phyloP scores from a whole-genome alignment of 2,888 invertebrate species.

The Cantharis rufa region DNA sequence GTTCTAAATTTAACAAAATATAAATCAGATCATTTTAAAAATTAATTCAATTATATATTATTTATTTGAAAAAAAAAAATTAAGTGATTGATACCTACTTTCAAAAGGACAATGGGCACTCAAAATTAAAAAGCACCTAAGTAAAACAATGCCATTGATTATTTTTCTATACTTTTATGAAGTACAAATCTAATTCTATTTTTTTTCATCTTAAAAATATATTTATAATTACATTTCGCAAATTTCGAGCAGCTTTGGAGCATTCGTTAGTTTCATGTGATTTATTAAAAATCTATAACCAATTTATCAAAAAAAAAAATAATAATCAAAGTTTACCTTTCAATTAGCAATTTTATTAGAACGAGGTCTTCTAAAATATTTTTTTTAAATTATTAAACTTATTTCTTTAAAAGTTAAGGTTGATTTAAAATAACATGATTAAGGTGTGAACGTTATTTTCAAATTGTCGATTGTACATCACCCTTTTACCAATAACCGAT shows the following conservation, averaged over 20 bases:
- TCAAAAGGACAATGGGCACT: neutral
- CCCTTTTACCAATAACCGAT: conserved; percentile 1
- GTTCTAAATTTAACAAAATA: neutral
- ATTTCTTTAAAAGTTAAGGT: conserved; percentile 17
- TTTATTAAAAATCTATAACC: conserved; percentile 1
- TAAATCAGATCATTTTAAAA: neutral
- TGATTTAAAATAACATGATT: conserved; percentile 6
- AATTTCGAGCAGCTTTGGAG: too few relatives aligned
- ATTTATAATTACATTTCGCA: too few relatives aligned
- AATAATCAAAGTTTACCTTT: conserved; percentile 1
- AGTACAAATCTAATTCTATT: too few relatives aligned
- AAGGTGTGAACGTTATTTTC: conserved; percentile 8
- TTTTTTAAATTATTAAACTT: conserved; percentile 9
- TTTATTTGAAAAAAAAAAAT: neutral
- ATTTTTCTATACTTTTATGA: neutral
- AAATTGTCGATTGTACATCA: neutral
- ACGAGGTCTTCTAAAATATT: conserved; percentile 10
- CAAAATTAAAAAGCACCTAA: neutral
- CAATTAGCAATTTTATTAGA: conserved; percentile 9
- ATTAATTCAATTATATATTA: neutral
- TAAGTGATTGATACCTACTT: neutral
- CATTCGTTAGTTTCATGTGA: neutral
- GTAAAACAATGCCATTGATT: neutral
- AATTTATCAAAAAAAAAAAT: neutral
- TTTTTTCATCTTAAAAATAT: too few relatives aligned